These are phyloP conservation scores for Lissonota sp. DNA, from an alignment of 2,888 invertebrate genomes.

Conservation along the genomic window DNA sequence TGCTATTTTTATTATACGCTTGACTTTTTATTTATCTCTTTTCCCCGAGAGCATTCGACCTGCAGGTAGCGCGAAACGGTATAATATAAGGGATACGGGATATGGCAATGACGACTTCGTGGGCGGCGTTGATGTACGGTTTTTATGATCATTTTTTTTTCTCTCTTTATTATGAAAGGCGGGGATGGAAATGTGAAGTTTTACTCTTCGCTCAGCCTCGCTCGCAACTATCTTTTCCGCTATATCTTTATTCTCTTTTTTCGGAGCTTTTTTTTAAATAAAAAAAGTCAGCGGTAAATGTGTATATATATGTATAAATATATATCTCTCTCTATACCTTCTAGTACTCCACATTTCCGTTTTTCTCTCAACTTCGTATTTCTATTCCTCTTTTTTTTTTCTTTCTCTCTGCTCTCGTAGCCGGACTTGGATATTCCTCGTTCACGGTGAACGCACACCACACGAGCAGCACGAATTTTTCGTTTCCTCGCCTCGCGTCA, in stretches of 20 bases:
- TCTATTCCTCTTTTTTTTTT: slow-evolving; percentile 4
- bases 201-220: slow-evolving; percentile 3
- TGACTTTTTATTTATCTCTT: not conserved
- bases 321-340: not conserved
- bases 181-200: not conserved
- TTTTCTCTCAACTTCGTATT: slow-evolving; percentile 14
- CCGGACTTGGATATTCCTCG: slow-evolving; percentile 66
- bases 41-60: not conserved
- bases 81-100: slow-evolving; percentile 10
- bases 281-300: not conserved
- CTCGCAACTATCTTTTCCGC: not conserved
- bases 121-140: slow-evolving; percentile 41
- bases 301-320: too few species aligned
- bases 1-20: slow-evolving; percentile 7
- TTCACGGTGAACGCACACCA: slow-evolving; percentile 83
- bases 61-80: slow-evolving; percentile 14
- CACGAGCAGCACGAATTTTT: slow-evolving; percentile 86
- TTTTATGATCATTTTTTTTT: not conserved
- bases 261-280: not conserved
- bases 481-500: slow-evolving; percentile 86
- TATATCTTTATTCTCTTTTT: not conserved
- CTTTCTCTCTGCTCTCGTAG: slow-evolving; percentile 13
- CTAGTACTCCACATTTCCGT: not conserved
- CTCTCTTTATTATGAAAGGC: not conserved
- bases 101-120: slow-evolving; percentile 40